Percentiles rank a stretch among this genome's conserved stretches.
Conservation (phyloP, 2,113 vertebrate species). For the Thamnophis sirtalis region DNA sequence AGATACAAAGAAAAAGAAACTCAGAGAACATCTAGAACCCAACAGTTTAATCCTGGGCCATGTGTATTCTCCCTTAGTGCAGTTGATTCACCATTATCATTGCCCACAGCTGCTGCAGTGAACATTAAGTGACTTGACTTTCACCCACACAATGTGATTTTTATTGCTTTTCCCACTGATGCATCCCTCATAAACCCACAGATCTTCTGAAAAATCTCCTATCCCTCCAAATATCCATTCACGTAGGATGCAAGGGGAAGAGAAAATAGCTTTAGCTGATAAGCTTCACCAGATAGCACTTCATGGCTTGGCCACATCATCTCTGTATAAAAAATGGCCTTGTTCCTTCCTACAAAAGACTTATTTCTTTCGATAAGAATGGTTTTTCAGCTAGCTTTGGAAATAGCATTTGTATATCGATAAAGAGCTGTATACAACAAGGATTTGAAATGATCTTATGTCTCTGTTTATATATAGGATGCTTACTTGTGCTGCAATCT, state of each 20-base stretch:
- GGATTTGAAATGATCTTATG: constrained; percentile 27
- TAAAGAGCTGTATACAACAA: constrained; percentile 20
- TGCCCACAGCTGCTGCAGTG: not conserved
- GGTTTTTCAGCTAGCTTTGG: constrained; percentile 2
- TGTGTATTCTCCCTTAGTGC: not conserved
- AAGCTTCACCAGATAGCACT: not conserved
- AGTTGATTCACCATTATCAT: not conserved
- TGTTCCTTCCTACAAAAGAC: not conserved
- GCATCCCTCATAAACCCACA: not conserved
- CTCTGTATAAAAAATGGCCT: not conserved
- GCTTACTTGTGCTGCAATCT: not conserved
- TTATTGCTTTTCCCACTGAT: not conserved
- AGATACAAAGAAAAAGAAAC: not conserved
- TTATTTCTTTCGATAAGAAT: not conserved
- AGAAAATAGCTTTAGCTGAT: not conserved
- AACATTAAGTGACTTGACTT: not conserved
- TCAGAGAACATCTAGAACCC: not conserved
- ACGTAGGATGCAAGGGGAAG: not conserved
- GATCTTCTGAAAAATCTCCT: not conserved
- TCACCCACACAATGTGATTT: not conserved
- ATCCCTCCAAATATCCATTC: not conserved
- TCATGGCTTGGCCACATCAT: not conserved
- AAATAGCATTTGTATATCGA: constrained; percentile 22
- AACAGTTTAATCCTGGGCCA: not conserved
- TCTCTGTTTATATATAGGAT: not conserved